These are phyloP conservation scores for Agonopterix arenella DNA, from an alignment of 2,888 invertebrate genomes.

Conservation along the genomic window DNA sequence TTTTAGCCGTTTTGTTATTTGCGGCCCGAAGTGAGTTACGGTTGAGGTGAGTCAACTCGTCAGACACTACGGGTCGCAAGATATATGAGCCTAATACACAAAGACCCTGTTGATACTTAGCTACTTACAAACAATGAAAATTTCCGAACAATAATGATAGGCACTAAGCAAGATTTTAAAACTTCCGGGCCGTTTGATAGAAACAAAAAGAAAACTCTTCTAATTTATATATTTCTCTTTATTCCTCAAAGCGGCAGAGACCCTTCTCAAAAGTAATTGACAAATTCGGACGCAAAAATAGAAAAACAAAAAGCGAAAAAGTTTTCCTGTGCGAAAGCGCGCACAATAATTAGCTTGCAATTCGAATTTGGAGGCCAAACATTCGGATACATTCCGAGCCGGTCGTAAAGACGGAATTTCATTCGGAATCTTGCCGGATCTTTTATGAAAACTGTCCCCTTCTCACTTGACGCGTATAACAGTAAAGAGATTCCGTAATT, in stretches of 20 bases:
- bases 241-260: constrained; percentile 32
- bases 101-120: no score
- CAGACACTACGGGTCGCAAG: background rate
- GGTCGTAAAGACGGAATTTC: constrained; percentile 47
- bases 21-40: constrained; percentile 22
- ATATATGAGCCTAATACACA: no score
- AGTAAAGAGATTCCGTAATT: constrained; percentile 55
- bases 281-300: constrained; percentile 42
- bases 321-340: constrained; percentile 24
- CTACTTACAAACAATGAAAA: no score
- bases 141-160: no score
- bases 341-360: constrained; percentile 49
- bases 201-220: constrained; percentile 47
- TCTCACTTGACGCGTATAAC: constrained; percentile 35
- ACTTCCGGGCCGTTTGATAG: constrained; percentile 43
- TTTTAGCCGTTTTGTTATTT: constrained; percentile 63
- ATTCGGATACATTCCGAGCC: constrained; percentile 37
- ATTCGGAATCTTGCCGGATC: constrained; percentile 36
- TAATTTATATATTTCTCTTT: constrained; percentile 50
- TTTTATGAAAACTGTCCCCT: constrained; percentile 53
- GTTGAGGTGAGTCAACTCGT: constrained; percentile 20
- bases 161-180: constrained; percentile 51
- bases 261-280: constrained; percentile 55
- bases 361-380: constrained; percentile 24
- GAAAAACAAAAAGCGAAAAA: constrained; percentile 20